phyloP scores from a whole-genome alignment of 23 tunicate genomes.

The Oikopleura albicans region DNA sequence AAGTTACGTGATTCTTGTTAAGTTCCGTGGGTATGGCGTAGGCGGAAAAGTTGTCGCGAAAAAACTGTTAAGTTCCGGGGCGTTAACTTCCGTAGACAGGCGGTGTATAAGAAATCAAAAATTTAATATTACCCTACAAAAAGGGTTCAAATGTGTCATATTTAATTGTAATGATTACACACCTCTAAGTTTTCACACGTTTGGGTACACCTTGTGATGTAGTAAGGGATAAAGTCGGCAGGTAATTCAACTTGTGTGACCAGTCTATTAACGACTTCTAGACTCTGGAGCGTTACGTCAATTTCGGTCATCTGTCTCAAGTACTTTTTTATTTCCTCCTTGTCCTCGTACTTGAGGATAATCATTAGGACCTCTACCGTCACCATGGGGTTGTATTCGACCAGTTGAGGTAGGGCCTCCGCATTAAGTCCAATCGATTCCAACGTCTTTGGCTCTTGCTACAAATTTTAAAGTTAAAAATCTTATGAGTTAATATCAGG shows the following conservation, averaged over 20 bases:
- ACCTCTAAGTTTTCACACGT: conserved; percentile 85
- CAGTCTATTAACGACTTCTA: conserved; percentile 69
- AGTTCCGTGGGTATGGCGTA: no score
- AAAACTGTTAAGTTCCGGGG: no score
- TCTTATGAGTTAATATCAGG: no score
- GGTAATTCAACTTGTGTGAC: conserved; percentile 77
- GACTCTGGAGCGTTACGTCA: background rate
- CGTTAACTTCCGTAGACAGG: no score
- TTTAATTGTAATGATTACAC: background rate
- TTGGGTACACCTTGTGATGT: conserved; percentile 69
- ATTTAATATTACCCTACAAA: no score
- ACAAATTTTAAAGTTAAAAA: background rate
- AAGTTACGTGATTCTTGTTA: no score
- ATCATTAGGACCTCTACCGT: conserved; percentile 63
- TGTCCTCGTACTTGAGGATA: conserved; percentile 19
- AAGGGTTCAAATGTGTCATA: no score
- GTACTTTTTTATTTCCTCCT: conserved; percentile 2
- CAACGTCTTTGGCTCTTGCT: background rate
- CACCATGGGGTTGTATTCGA: conserved; percentile 81
- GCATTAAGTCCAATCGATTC: background rate
- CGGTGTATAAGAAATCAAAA: no score
- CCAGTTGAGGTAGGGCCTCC: conserved; percentile 35
- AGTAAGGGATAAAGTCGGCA: conserved; percentile 73
- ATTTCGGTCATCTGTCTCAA: background rate
- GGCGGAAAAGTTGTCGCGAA: no score